phyloP scores from a whole-genome alignment of 1,140 invertebrate species.

The Campoletis sonorensis region DNA sequence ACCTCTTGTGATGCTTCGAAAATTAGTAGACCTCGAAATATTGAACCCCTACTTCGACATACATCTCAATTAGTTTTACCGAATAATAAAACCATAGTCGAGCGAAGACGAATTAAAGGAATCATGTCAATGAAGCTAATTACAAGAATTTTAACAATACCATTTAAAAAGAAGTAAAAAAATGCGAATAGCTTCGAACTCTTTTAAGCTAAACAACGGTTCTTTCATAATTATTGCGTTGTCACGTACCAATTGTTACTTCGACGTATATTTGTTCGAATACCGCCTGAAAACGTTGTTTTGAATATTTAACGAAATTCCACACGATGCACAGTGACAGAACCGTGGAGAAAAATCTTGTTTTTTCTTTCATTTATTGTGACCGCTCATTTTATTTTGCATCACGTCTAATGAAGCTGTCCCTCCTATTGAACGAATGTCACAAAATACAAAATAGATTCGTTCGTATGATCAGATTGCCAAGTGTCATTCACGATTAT shows the following conservation, averaged over 20 bases:
- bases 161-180: not conserved
- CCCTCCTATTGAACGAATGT: not conserved
- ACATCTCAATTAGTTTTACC: not conserved
- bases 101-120: not conserved
- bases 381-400: too few species aligned
- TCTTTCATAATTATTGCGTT: not conserved
- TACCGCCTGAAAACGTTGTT: not conserved
- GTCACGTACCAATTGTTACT: conserved; percentile 29
- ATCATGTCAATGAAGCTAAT: not conserved
- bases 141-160: not conserved
- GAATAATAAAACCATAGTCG: not conserved
- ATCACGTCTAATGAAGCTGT: too few species aligned
- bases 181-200: not conserved
- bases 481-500: conserved; percentile 55
- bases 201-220: not conserved
- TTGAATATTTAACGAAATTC: not conserved
- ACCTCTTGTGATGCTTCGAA: not conserved
- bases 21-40: conserved; percentile 31
- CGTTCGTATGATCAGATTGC: conserved; percentile 52
- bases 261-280: not conserved
- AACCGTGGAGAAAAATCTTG: not conserved
- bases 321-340: not conserved
- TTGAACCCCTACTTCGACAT: not conserved
- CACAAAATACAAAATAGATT: not conserved
- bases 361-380: too few species aligned